Base-by-base conservation (phyloP, 2,888 invertebrate species). In the Onthophagus sagittarius region DNA sequence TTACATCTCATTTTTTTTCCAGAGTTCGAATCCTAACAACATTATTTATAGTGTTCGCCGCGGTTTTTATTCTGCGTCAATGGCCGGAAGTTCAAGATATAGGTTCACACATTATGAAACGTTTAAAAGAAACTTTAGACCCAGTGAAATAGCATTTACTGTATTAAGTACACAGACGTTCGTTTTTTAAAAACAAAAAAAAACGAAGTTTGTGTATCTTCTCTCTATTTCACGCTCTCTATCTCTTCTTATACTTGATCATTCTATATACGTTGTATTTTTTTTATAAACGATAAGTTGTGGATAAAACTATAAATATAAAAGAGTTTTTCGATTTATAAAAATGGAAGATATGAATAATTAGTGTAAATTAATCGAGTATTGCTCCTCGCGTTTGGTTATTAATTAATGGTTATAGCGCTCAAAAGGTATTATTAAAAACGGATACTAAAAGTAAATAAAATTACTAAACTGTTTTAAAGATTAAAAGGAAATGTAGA, bases 51-150 rank as follows among this genome's bases (percentile, higher is more conserved):
- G 92, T 95, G 76, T 90, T 94, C 87, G 88, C 93, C 73, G 91
- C 94, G 80, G 92, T 95, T 80, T 92, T 95, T 88, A 92, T 95
- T 79, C 89, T 95, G 84, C 92, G 93, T 83, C 95, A 95, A 83
- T 96, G 95, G 95, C 95, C 95, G 72, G 95, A 95, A 85, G 92
- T 95, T 79, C 89, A 92, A 83, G 94, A 94, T 81, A 91, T 94
- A 78, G 94, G 94, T 15, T 92, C 92, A 77, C 94, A 94, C 80
- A 89, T 94, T 77, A 89, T 93, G 87, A 90, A 92, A 80, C 89
- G 93, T 80, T 89, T 94, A 82, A 93, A 93, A 85, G 92, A 93
- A 86, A 93, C 92, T 81, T 86, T 94, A 77, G 91, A 93, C 80
- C 85, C 85, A 71, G 85, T 84, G 75, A 85, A 85, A 84, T 86